These are phyloP conservation scores for Gymnobelideus leadbeateri DNA, from an alignment of 2,113 vertebrate species.

Conservation along the genomic window DNA sequence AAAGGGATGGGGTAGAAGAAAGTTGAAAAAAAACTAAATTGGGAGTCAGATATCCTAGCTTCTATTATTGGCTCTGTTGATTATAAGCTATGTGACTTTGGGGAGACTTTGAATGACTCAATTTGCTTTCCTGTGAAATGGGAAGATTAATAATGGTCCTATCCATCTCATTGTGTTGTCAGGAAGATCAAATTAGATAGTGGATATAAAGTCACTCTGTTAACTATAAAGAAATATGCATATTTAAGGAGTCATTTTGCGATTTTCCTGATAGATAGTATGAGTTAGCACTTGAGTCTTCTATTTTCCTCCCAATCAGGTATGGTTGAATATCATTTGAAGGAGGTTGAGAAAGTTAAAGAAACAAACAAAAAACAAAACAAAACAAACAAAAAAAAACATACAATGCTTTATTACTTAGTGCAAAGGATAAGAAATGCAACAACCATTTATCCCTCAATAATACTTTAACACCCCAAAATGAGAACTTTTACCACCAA, in stretches of 20 bases:
- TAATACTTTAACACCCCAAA: not conserved
- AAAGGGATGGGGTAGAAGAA: not conserved
- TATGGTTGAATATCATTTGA: not conserved
- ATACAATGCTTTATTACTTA: not conserved
- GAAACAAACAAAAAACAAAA: too few relatives aligned
- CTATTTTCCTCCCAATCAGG: not conserved
- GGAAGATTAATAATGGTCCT: not conserved
- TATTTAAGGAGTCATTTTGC: not conserved
- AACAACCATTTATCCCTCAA: not conserved
- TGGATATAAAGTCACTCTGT: not conserved
- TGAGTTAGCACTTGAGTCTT: not conserved
- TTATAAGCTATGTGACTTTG: not conserved
- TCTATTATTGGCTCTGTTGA: not conserved
- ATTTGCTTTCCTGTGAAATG: not conserved
- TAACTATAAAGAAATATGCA: not conserved
- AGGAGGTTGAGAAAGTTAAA: not conserved
- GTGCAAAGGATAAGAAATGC: not conserved
- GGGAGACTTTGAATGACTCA: not conserved
- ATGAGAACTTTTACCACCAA: not conserved
- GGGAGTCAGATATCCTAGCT: not conserved
- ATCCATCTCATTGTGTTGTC: not conserved
- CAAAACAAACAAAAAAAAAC: too few relatives aligned
- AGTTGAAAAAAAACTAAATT: not conserved
- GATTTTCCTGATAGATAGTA: not conserved
- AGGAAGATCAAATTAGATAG: not conserved